Evolutionary conservation across 2,888 invertebrate species (phyloP).

Genomic region (Agonopterix arenella): DNA sequence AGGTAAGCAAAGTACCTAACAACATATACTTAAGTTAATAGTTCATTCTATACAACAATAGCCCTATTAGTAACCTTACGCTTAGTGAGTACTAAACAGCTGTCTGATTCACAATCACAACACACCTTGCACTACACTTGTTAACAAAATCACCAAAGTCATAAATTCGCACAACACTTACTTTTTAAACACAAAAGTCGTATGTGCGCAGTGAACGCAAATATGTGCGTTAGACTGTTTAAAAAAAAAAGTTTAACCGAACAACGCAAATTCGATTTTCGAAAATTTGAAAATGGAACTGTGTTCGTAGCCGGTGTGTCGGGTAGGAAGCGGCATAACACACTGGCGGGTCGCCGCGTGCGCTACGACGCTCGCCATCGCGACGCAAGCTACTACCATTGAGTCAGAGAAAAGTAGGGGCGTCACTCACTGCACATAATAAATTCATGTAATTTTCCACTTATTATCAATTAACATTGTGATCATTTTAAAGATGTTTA

Average conservation of each 20-base stretch:
- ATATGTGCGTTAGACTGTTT: neutral
- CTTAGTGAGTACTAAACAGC: constrained; percentile 34
- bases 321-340: constrained; percentile 56
- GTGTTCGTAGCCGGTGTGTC: constrained; percentile 45
- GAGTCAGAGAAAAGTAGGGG: constrained; percentile 65
- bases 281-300: constrained; percentile 19
- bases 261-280: neutral
- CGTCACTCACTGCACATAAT: constrained; percentile 37
- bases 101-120: constrained; percentile 41
- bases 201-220: constrained; percentile 27
- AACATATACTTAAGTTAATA: neutral
- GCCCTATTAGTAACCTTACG: constrained; percentile 39
- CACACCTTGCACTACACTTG: constrained; percentile 23
- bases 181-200: constrained; percentile 57
- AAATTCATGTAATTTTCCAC: constrained; percentile 53
- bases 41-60: constrained; percentile 7
- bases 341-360: constrained; percentile 45
- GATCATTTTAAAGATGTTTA: constrained; percentile 24
- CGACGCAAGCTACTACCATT: constrained; percentile 27
- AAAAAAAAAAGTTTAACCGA: too few species aligned
- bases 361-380: constrained; percentile 26
- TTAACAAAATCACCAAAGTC: constrained; percentile 13
- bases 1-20: too few species aligned
- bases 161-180: constrained; percentile 32
- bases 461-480: constrained; percentile 47